These are phyloP conservation scores for Amphibalanus amphitrite DNA, from an alignment of 1,140 invertebrate species.

Conservation along the genomic window DNA sequence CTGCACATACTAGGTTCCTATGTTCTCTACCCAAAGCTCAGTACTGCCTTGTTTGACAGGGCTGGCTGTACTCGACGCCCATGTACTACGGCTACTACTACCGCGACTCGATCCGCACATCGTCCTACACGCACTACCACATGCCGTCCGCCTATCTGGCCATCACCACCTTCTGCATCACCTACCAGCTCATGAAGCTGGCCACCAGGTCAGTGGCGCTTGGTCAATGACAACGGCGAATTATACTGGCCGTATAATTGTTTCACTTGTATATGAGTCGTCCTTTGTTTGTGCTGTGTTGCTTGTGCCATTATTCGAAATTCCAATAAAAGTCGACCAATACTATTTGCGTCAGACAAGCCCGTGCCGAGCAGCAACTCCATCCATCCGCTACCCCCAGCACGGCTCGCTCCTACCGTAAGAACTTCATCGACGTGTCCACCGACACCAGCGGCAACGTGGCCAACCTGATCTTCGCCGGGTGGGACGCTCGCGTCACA, in stretches of 20 bases:
- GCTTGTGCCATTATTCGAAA: no score
- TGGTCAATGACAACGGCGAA: no score
- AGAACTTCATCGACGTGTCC: conserved; percentile 45
- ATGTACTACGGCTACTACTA: conserved; percentile 10
- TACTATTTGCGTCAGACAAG: no score
- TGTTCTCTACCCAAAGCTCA: no score
- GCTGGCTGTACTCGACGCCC: conserved; percentile 7
- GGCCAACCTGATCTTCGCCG: background rate
- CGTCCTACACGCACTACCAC: conserved; percentile 32
- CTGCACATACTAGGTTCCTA: no score
- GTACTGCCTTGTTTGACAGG: conserved; percentile 6
- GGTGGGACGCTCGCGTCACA: background rate
- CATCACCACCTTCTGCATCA: conserved; percentile 43
- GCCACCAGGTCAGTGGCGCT: conserved; percentile 40
- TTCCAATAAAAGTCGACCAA: no score
- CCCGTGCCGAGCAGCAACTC: no score
- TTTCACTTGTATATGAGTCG: no score
- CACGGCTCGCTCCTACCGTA: conserved; percentile 37
- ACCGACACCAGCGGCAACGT: conserved; percentile 24
- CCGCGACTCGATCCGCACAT: conserved; percentile 23
- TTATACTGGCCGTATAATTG: no score
- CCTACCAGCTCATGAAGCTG: conserved; percentile 41
- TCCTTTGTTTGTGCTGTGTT: no score
- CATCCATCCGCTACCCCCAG: background rate
- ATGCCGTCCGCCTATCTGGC: conserved; percentile 55